A percentile compares a stretch with the other conserved stretches of the same genome.
Conservation (phyloP, 2,888 invertebrate species). For the Ferrisia virgata region DNA sequence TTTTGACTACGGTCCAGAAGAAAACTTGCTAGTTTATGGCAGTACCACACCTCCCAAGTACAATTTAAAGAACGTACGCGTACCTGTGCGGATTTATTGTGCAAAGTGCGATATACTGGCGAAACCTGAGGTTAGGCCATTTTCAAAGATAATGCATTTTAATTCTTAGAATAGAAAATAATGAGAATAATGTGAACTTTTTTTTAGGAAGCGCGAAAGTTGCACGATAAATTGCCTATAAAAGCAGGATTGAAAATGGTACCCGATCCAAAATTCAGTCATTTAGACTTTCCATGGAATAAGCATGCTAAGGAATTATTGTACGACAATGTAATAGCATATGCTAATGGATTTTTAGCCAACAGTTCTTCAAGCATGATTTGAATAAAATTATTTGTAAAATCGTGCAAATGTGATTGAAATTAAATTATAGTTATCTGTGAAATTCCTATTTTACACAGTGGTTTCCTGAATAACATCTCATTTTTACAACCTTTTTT, state of each 20-base stretch:
- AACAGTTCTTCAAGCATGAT: no score
- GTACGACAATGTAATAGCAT: neutral
- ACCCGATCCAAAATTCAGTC: neutral
- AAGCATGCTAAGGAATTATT: neutral
- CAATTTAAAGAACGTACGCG: constrained; percentile 59
- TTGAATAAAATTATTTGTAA: no score
- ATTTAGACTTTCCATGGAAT: neutral
- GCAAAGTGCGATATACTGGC: constrained; percentile 64
- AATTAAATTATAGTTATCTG: no score
- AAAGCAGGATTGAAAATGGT: neutral
- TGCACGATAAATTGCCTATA: neutral
- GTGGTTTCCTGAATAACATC: no score
- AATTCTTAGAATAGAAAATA: no score
- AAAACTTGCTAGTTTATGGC: constrained; percentile 57
- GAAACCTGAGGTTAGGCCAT: constrained; percentile 58
- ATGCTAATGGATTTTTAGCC: no score
- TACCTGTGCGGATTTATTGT: constrained; percentile 62
- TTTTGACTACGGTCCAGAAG: constrained; percentile 59
- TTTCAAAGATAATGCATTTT: no score
- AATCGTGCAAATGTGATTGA: no score
- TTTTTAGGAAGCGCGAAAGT: neutral
- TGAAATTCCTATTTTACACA: no score
- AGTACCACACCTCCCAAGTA: constrained; percentile 59
- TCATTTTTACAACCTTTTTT: no score
- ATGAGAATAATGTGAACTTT: neutral